Percentiles rank a stretch among this genome's conserved stretches.
These are phyloP conservation scores for Marmota monax DNA, from an alignment of 2,113 vertebrate genomes.

Conservation along the genomic window DNA sequence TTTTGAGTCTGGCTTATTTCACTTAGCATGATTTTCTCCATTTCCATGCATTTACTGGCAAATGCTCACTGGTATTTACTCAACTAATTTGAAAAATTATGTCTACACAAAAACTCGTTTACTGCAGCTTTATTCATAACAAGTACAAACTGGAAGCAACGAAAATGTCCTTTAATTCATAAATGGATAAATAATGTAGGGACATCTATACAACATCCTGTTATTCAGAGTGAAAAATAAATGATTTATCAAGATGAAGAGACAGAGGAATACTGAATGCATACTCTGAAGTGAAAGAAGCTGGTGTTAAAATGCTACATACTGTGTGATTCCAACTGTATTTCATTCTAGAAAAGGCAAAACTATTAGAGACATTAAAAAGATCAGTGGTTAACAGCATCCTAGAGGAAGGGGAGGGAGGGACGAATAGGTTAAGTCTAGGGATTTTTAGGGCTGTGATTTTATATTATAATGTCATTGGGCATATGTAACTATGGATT, in stretches of 20 bases:
- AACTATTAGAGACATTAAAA: background rate
- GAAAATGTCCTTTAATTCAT: slow-evolving; percentile 14
- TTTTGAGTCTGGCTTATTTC: too few relatives aligned
- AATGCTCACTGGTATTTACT: background rate
- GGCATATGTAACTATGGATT: background rate
- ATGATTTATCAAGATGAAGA: background rate
- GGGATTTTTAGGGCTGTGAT: slow-evolving; percentile 17
- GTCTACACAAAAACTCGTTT: background rate
- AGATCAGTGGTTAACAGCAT: background rate
- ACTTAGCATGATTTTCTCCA: too few relatives aligned
- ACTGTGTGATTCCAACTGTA: background rate
- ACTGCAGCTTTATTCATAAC: background rate
- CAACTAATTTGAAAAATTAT: background rate
- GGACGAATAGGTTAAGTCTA: background rate
- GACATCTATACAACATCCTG: background rate
- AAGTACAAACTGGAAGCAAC: background rate
- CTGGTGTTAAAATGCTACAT: background rate
- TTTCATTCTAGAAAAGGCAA: slow-evolving; percentile 18
- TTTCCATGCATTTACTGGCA: too few relatives aligned
- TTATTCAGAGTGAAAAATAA: slow-evolving; percentile 28
- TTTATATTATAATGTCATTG: background rate
- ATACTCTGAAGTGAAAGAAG: background rate
- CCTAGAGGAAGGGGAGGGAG: background rate
- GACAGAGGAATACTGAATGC: background rate
- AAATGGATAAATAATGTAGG: background rate